phyloP scores from a whole-genome alignment of 1,140 invertebrate species.

The Patella vulgata region DNA sequence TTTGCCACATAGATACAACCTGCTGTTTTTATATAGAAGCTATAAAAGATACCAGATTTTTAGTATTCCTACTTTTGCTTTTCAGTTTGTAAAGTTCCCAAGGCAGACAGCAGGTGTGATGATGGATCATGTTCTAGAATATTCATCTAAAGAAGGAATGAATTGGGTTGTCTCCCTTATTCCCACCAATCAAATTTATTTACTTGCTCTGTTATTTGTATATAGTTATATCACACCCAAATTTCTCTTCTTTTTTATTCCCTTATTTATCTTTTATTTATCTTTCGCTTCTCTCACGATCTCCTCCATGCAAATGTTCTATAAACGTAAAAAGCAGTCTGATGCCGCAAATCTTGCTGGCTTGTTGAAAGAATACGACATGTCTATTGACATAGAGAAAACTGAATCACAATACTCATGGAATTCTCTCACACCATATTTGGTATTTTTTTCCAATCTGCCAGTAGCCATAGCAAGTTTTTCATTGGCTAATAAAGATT shows the following conservation, averaged over 20 bases:
- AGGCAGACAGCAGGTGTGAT: slow-evolving; percentile 74
- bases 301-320: slow-evolving; percentile 78
- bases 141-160: slow-evolving; percentile 82
- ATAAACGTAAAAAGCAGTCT: slow-evolving; percentile 54
- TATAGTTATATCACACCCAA: slow-evolving; percentile 77
- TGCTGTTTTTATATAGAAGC: too few species aligned
- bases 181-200: slow-evolving; percentile 76
- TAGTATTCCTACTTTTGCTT: slow-evolving; percentile 5
- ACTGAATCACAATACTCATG: slow-evolving; percentile 83
- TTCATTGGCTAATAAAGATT: slow-evolving; percentile 79
- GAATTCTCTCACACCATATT: slow-evolving; percentile 83
- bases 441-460: slow-evolving; percentile 80
- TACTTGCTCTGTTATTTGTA: slow-evolving; percentile 73
- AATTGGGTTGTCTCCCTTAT: slow-evolving; percentile 81
- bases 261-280: slow-evolving; percentile 76
- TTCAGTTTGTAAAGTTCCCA: slow-evolving; percentile 48
- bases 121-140: slow-evolving; percentile 81
- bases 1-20: too few species aligned
- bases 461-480: slow-evolving; percentile 80
- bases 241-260: slow-evolving; percentile 75
- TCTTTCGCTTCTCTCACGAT: slow-evolving; percentile 80
- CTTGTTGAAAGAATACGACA: slow-evolving; percentile 52
- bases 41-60: too few species aligned
- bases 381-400: slow-evolving; percentile 73
- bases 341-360: slow-evolving; percentile 45